phyloP scores from a whole-genome alignment of 1,140 invertebrate species.

The Acromyrmex heyeri region DNA sequence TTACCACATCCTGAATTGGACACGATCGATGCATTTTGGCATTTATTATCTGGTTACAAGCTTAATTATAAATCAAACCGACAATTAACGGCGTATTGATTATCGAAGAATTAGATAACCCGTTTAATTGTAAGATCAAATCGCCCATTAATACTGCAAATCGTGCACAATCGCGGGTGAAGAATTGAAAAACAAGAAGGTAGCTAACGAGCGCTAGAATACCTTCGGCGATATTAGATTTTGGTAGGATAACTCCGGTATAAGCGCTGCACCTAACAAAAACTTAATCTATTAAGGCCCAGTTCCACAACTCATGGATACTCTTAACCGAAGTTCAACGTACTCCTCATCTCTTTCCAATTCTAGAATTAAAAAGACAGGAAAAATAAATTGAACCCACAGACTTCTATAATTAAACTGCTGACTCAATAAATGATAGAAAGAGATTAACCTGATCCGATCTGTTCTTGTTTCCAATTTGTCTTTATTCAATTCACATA shows the following conservation, averaged over 20 bases:
- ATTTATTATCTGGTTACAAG: conserved; percentile 32
- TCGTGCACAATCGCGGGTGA: conserved; percentile 23
- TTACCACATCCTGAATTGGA: conserved; percentile 22
- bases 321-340: too few species aligned
- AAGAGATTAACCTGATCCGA: too few species aligned
- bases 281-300: too few species aligned
- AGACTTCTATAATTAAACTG: too few species aligned
- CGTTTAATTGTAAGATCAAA: neutral
- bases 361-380: too few species aligned
- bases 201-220: conserved; percentile 61
- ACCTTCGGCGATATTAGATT: conserved; percentile 26
- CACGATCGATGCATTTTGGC: conserved; percentile 9
- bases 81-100: conserved; percentile 14
- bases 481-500: too few species aligned
- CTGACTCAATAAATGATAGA: too few species aligned
- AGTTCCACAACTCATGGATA: too few species aligned
- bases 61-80: conserved; percentile 33
- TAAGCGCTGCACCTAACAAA: too few species aligned
- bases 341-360: too few species aligned
- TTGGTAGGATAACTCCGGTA: neutral
- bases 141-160: neutral
- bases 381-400: too few species aligned
- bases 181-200: conserved; percentile 47
- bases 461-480: too few species aligned
- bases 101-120: conserved; percentile 14